Evolutionary conservation across 2,113 vertebrate genomes (phyloP), one percentile per base, ranked within the genome.

Genomic region (Tyrannus savana): DNA sequence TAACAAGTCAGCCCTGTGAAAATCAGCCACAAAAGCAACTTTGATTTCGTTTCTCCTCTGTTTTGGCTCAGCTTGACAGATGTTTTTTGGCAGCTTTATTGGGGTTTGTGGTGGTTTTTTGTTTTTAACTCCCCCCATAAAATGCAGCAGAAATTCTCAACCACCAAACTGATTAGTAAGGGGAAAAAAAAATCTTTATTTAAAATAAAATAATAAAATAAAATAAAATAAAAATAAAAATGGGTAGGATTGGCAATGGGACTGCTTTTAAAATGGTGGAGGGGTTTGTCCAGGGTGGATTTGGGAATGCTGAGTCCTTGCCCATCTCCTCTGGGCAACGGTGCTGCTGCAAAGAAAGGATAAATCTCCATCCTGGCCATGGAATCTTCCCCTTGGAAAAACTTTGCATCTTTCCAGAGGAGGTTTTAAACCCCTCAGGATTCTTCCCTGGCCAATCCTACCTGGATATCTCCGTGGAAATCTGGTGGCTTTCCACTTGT

Each of bases 21-120:
- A 97, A 93, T 50, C 78, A 90, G 27, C 50, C 37, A 31, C 46
- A 80, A 63, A 93, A 86, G 75, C 74, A 80, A 85, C 75, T 50
- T 92, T 92, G 1, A 24, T 91, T 84, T 82, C 0, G 0, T 94
- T 93, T 90, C 14, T 87, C 76, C 85, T 84, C 76, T 42, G 52
- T 91, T 96, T 96, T 94, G 80, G 42, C 53, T 93, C 53, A 35
- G 46, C 55, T 73, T 80, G 86, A 67, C 92, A 94, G 93, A 94
- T 94, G 93, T 93, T 94, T 90, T 63, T 89, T 58, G 82, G 50
- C 53, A 85, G 55, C 31, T 91, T 12, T 56, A 71, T 81, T 74
- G 53, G 74, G 66, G 28, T 52, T 75, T 47, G 44, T 46, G 19
- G 44, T 44, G 14, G 19, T 44, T 47, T 47, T 23, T 23, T 23